Evolutionary conservation across 92 coral and sea anemone genomes (phyloP).

Genomic region (Desmophyllum pertusum): DNA sequence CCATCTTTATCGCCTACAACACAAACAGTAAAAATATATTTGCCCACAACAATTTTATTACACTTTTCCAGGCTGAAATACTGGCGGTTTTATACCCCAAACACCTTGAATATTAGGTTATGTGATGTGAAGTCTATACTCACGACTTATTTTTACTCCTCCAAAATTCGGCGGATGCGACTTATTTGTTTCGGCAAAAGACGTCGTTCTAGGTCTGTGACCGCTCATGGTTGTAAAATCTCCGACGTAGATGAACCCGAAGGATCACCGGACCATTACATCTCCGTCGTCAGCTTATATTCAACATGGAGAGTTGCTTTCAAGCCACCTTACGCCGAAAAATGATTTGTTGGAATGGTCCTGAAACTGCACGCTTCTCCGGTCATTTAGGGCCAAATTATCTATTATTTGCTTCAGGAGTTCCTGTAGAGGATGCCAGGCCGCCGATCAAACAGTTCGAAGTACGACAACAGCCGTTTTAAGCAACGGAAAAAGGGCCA

Average conservation of each 20-base stretch:
- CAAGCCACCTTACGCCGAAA: constrained; percentile 81
- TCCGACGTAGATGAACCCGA: constrained; percentile 54
- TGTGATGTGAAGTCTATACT: constrained; percentile 48
- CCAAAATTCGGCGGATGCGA: constrained; percentile 91
- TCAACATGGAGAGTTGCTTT: constrained; percentile 91
- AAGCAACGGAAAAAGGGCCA: constrained; percentile 70
- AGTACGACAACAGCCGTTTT: constrained; percentile 57
- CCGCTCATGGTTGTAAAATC: constrained; percentile 90
- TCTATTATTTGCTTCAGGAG: constrained; percentile 31
- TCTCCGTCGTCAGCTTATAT: constrained; percentile 64
- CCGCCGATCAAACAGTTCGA: constrained; percentile 54
- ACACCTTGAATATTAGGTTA: constrained; percentile 32
- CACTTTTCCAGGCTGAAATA: not conserved
- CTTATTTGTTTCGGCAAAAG: constrained; percentile 95
- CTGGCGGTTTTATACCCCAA: constrained; percentile 10
- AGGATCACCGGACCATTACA: constrained; percentile 67
- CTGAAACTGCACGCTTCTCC: constrained; percentile 69
- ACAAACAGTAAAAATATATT: constrained; percentile 31
- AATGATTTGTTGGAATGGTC: constrained; percentile 60
- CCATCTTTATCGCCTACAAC: constrained; percentile 99
- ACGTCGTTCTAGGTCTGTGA: constrained; percentile 98
- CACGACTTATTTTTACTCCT: constrained; percentile 99
- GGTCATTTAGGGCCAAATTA: constrained; percentile 69
- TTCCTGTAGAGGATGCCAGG: constrained; percentile 40
- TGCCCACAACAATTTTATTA: not conserved